phyloP scores from a whole-genome alignment of 2,888 invertebrate genomes.

The Muscina levida region DNA sequence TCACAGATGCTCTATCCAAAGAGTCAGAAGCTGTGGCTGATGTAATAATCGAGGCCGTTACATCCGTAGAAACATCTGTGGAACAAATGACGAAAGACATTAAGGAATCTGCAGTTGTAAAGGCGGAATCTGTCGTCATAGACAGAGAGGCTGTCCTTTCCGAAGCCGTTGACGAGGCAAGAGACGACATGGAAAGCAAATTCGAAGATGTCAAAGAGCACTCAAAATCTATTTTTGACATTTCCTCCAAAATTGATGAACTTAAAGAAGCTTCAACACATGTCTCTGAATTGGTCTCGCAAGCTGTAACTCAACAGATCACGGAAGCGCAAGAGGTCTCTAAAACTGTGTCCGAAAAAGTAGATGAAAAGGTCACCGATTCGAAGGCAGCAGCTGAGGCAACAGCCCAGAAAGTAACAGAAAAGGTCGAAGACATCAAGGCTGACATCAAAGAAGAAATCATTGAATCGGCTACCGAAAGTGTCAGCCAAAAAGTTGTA shows the following conservation, averaged over 20 bases:
- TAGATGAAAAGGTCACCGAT: neutral
- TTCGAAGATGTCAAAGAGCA: conserved; percentile 57
- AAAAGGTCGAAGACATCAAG: neutral
- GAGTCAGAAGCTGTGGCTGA: conserved; percentile 61
- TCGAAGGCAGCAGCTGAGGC: conserved; percentile 46
- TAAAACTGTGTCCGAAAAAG: conserved; percentile 36
- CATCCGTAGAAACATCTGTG: conserved; percentile 35
- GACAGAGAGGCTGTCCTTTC: neutral
- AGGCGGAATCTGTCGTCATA: conserved; percentile 28
- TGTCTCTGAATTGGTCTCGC: neutral
- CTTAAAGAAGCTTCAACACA: conserved; percentile 39
- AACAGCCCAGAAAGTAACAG: neutral
- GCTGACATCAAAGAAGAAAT: conserved; percentile 11
- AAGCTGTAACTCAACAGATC: conserved; percentile 4
- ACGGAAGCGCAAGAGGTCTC: conserved; percentile 38
- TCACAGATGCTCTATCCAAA: conserved; percentile 29
- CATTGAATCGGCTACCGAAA: neutral
- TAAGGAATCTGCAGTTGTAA: conserved; percentile 29
- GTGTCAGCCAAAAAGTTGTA: neutral
- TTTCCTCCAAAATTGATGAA: conserved; percentile 56
- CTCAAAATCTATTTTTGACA: conserved; percentile 37
- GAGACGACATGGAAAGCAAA: neutral
- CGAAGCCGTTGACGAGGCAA: conserved; percentile 12
- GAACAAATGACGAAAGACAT: conserved; percentile 46
- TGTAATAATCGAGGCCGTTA: conserved; percentile 28